phyloP scores from a whole-genome alignment of 23 tunicate species.

The Trididemnum miniatum region DNA sequence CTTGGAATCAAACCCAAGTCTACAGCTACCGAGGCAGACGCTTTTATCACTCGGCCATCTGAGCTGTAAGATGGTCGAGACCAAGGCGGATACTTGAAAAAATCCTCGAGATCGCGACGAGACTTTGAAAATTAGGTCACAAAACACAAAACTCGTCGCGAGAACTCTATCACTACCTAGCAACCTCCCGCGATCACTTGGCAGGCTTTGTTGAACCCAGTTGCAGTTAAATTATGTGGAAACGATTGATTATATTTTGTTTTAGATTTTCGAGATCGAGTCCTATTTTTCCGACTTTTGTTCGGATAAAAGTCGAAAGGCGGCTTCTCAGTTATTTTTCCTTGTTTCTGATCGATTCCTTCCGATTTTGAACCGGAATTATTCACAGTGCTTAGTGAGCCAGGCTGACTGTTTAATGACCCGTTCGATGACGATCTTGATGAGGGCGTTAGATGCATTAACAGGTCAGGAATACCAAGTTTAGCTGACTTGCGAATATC shows the following conservation, averaged over 20 bases:
- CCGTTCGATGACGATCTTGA: constrained; percentile 41
- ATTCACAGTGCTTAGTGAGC: neutral
- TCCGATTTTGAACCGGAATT: neutral
- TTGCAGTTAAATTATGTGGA: neutral
- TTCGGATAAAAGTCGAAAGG: neutral
- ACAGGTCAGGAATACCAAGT: neutral
- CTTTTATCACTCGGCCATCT: no score
- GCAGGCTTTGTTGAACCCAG: neutral
- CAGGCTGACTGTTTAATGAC: constrained; percentile 24
- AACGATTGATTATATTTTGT: neutral
- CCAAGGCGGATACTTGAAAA: no score
- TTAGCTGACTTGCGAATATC: neutral
- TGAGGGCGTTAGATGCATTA: constrained; percentile 24
- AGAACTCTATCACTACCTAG: no score
- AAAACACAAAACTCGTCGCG: no score
- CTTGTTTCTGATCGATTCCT: neutral
- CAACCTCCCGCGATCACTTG: no score
- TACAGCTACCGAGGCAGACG: no score
- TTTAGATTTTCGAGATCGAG: neutral
- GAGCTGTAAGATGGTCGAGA: no score
- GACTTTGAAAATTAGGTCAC: no score
- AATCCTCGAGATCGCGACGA: no score
- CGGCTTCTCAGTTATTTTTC: neutral
- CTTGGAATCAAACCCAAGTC: no score
- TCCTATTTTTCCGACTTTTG: neutral